Evolutionary conservation across 1,140 invertebrate genomes (phyloP), one percentile per base, ranked within the genome.

Genomic region (Luehdorfia chinensis): DNA sequence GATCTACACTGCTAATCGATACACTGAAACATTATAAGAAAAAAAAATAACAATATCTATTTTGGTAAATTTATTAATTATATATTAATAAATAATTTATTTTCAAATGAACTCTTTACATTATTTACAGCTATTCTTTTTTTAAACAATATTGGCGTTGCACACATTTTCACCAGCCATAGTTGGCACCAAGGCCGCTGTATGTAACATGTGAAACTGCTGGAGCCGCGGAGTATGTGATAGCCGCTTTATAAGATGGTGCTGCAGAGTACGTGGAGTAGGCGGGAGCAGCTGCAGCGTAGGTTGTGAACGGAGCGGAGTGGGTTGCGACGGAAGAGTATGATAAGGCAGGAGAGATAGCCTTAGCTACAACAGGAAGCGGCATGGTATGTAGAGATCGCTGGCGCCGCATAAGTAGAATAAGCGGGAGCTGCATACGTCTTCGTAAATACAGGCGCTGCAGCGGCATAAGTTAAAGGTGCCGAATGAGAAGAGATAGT

Each of bases 171-270:
- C n/a, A 64, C 72, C 72, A 75, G 16, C 59, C 72, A 47, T 75
- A 75, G 50, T 57, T 64, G 11, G 55, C 60, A 45, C 66, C 69
- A 13, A 71, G 51, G 9, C 62, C 65, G 18, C 63, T 37, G 64
- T 70, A 70, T 12, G 66, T 47, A 43, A 74, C 71, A 34, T 74
- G 70, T n/a, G 73, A 75, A 5, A 75, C 68, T 1, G 69, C 71
- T 1, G 71, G 71, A 2, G 71, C 71, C 4, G 71, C 58, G 9
- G 63, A 64, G 55, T 73, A 73, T 16, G 63, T 49, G 30, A 72
- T 46, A n/a, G 66, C 66, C 4, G 65, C 36, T 27, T 58, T 58
- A 12, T 43, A 47, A n/a, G 53, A 49, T 30, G 47, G 34, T 5
- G 36, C 55, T 2, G 62, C 43, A 25, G 55, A 50, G 39, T 57